phyloP scores from a whole-genome alignment of 2,888 invertebrate species.

The Hydropsyche betteni region DNA sequence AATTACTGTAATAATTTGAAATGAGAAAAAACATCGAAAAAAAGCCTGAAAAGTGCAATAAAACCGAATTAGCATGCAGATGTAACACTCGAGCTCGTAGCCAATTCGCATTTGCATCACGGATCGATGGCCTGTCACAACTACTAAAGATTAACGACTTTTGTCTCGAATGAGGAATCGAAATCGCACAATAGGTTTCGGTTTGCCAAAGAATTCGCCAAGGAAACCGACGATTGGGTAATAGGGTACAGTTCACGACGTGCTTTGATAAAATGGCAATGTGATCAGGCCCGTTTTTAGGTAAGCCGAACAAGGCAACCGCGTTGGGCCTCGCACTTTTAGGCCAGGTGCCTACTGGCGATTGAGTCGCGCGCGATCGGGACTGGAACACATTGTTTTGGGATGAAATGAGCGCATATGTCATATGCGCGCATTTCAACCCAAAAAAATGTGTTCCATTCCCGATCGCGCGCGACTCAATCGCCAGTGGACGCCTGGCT shows the following conservation, averaged over 20 bases:
- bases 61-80: neutral
- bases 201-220: slow-evolving; percentile 10
- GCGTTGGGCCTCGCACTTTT: too few species aligned
- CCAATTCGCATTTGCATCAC: slow-evolving; percentile 4
- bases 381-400: too few species aligned
- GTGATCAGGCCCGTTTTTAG: neutral
- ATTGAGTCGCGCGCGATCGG: too few species aligned
- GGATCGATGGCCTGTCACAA: neutral
- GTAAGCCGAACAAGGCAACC: too few species aligned
- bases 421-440: too few species aligned
- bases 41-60: neutral
- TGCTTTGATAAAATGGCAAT: neutral
- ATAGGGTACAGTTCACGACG: neutral
- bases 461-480: too few species aligned
- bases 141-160: neutral
- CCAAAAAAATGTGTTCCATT: too few species aligned
- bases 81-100: neutral
- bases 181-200: slow-evolving; percentile 20
- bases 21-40: too few species aligned
- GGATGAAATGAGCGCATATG: too few species aligned
- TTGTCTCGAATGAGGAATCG: slow-evolving; percentile 10
- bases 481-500: too few species aligned
- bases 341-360: too few species aligned
- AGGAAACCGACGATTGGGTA: slow-evolving; percentile 10
- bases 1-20: too few species aligned